Base-by-base conservation (phyloP, 2,888 invertebrate genomes). In the Hedychridium roseum region DNA sequence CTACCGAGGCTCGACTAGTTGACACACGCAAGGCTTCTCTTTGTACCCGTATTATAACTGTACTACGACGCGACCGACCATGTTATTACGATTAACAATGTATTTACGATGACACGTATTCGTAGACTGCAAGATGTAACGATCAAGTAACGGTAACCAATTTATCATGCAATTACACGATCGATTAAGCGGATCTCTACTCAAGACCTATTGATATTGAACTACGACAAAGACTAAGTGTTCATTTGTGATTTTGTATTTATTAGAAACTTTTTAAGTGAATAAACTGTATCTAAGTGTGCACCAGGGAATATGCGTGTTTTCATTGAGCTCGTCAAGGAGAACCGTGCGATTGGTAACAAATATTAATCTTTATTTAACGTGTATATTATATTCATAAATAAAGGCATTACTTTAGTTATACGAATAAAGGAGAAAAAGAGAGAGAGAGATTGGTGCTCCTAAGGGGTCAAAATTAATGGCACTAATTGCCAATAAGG, bases 211-310 rank as follows among this genome's bases (percentile, higher is more conserved):
- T 70, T 60, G 69, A 66, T 68, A 70, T 73, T 65, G 67, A 73
- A 71, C 73, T 73, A 68, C 64, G 70, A 72, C 70, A 75, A 77
- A 76, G 74, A 76, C 72, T 75, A 76, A 77, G 72, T 78, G 76
- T 78, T 76, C 68, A 76, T 76, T 78, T 78, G 76, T 78, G 76
- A 78, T 77, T 77, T 78, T 76, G 73, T 78, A 76, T 77, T 78
- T 78, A 76, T 77, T 78, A 76, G 70, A 73, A 73, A 71, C n/a
- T 74, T 75, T 73, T 68, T 73, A 77, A 73, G 71, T 68, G 62
- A 72, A 72, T 71, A 73, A 74, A 74, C 70, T 72, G 68, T 78
- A 76, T 77, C 75, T 74, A 76, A 78, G 76, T 78, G 78, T 77
- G 76, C 71, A 73, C 60, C 52, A 53, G 45, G 34, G n/a, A 44